Evolutionary conservation across 1,140 invertebrate genomes (phyloP).

Genomic region (Pseudomyrmex flavicornis): DNA sequence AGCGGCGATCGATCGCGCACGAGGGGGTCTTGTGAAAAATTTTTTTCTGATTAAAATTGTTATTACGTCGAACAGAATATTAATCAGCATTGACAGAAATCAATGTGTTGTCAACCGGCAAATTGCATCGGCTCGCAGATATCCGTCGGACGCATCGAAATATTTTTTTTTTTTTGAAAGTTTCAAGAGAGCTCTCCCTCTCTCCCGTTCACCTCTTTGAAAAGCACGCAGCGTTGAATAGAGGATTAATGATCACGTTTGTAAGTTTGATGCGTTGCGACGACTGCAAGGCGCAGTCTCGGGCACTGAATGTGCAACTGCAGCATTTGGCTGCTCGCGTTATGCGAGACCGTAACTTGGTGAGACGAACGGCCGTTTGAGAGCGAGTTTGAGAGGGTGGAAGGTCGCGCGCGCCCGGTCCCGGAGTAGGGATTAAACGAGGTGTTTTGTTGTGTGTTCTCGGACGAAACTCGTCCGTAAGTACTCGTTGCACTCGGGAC

Average conservation of each 20-base stretch:
- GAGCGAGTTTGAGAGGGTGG: conserved; percentile 30
- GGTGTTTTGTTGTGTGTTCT: conserved; percentile 57
- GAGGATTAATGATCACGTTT: conserved; percentile 53
- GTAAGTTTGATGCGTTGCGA: conserved; percentile 66
- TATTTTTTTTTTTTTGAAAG: conserved; percentile 49
- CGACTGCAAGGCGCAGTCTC: conserved; percentile 48
- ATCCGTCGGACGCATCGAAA: conserved; percentile 28
- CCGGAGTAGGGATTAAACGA: conserved; percentile 45
- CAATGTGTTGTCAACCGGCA: conserved; percentile 12
- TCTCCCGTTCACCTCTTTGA: not conserved
- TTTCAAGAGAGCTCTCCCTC: not conserved
- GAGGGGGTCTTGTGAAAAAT: not conserved
- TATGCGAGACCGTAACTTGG: conserved; percentile 60
- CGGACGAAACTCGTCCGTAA: conserved; percentile 34
- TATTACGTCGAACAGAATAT: not conserved
- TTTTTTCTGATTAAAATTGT: not conserved
- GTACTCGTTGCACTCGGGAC: conserved; percentile 1
- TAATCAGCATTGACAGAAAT: conserved; percentile 10
- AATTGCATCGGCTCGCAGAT: conserved; percentile 32
- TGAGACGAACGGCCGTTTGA: conserved; percentile 51
- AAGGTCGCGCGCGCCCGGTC: not conserved
- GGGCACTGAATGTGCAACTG: conserved; percentile 52
- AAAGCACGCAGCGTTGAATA: conserved; percentile 53
- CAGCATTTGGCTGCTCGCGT: conserved; percentile 39
- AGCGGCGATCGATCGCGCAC: not conserved